These are phyloP conservation scores for Cichladusa arquata DNA, from an alignment of 2,113 vertebrate genomes.

Conservation along the genomic window DNA sequence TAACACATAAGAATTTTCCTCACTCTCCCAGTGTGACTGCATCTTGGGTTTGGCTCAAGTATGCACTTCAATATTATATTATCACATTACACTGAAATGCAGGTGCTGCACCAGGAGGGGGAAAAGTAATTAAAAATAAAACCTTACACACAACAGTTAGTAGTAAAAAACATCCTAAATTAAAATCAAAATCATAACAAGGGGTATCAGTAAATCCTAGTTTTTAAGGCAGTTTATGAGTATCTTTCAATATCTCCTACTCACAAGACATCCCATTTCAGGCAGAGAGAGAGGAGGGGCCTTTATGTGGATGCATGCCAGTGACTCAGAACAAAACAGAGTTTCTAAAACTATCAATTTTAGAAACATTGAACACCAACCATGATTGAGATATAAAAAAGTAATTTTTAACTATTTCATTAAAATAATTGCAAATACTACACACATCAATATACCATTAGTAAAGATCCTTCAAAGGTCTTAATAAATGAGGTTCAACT, in stretches of 20 bases:
- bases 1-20: neutral
- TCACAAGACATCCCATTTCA: neutral
- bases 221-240: neutral
- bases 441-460: slow-evolving; percentile 36
- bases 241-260: neutral
- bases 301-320: neutral
- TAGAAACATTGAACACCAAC: neutral
- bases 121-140: neutral
- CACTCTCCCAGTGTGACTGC: neutral
- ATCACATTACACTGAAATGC: neutral
- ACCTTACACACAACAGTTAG: neutral
- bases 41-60: neutral
- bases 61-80: neutral
- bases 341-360: neutral
- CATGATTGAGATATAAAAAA: slow-evolving; percentile 46
- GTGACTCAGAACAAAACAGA: neutral
- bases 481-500: slow-evolving; percentile 75
- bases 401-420: slow-evolving; percentile 56
- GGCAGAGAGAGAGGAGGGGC: neutral
- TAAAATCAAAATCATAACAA: neutral
- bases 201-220: neutral
- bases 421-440: slow-evolving; percentile 62
- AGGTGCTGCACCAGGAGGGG: neutral
- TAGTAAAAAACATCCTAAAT: neutral
- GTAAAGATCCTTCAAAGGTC: slow-evolving; percentile 20